Base-by-base conservation (phyloP, 2,797 vertebrate genomes). In the Fistularia tabacaria region DNA sequence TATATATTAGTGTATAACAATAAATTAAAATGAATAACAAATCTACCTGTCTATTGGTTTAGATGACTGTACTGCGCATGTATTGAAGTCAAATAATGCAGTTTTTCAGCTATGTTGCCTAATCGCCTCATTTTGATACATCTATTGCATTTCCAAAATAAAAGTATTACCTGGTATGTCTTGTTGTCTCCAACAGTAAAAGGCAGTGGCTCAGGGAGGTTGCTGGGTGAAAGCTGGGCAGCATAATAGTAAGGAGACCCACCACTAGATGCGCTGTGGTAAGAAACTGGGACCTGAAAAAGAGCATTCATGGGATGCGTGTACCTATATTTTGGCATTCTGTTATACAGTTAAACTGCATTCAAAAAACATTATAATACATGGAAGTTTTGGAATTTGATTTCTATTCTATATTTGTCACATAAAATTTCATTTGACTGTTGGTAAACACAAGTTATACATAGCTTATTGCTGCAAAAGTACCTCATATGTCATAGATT, bases 181-280 rank as follows among this genome's bases (percentile, higher is more conserved):
- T 94, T 93, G 70, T 99, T 99, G 91, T 99, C 97, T 8, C 97
- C 97, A 64, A 99, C 96, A 0, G 97, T 99, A 77, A 99, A 99
- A 0, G 95, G 94, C 7, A 94, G 87, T 1, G 95, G 94, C 69
- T 98, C 96, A 0, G 92, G 94, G 12, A 99, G 91, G 67, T 92
- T 96, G 64, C 93, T 92, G 0, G 97, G 96, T 3, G 94, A 93
- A 8, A 99, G 87, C 77, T 98, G 94, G 1, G 97, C 97, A 1
- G 97, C 97, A 49, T 95, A 99, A 79, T 99, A 99, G 80, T 99
- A 98, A 0, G 93, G 93, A 0, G 95, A 92, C 3, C 93, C 93
- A 10, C 93, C 87, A 0, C 81, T 94, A 13, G 92, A 83, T 10
- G 95, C 92, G 0, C 81, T 94, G 73, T 94, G 94, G 66, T 93